Percentiles rank a stretch among this genome's conserved stretches.
phyloP scores from a whole-genome alignment of 1,140 invertebrate species.

The Drosophila yakuba region DNA sequence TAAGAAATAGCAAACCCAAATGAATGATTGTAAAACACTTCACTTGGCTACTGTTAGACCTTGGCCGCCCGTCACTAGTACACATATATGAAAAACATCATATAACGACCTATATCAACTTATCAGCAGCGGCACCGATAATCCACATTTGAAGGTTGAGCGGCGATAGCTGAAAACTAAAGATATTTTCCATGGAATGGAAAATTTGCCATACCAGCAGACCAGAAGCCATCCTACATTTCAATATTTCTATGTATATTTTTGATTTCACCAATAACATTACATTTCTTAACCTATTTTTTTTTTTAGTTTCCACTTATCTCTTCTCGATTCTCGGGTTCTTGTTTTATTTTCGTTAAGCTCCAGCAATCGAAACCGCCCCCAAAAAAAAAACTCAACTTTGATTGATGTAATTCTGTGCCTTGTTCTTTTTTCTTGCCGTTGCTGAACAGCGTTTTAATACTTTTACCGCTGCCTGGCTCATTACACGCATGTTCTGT shows the following conservation, averaged over 20 bases:
- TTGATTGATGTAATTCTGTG: constrained; percentile 30
- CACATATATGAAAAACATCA: constrained; percentile 33
- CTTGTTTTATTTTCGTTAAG: constrained; percentile 7
- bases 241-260: neutral
- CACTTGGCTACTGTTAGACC: constrained; percentile 27
- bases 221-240: neutral
- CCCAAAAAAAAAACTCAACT: constrained; percentile 12
- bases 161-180: constrained; percentile 13
- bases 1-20: constrained; percentile 14
- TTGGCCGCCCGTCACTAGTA: constrained; percentile 8
- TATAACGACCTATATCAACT: constrained; percentile 51
- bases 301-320: neutral
- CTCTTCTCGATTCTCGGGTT: neutral
- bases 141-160: constrained; percentile 28
- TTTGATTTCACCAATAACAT: neutral
- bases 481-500: constrained; percentile 69
- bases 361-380: constrained; percentile 14
- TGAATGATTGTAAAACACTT: constrained; percentile 27
- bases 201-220: neutral
- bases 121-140: constrained; percentile 37
- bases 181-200: neutral
- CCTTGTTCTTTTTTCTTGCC: constrained; percentile 12
- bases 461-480: constrained; percentile 67
- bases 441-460: constrained; percentile 24
- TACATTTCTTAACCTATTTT: no score